Base-by-base conservation (phyloP, 2,888 invertebrate species). In the Drosophila kanekoi region DNA sequence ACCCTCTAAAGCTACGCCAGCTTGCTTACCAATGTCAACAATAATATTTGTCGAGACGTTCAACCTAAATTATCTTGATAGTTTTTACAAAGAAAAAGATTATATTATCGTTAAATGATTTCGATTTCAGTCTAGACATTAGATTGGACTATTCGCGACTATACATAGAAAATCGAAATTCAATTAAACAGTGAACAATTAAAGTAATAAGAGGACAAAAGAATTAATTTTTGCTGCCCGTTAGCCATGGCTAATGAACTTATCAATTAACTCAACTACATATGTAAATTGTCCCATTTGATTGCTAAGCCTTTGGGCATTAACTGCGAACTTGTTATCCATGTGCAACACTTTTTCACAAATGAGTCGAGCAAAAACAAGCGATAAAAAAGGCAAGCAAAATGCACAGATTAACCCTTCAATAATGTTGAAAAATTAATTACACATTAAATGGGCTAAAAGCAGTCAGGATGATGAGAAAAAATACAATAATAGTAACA, bases 341-440 rank as follows among this genome's bases (percentile, higher is more conserved):
- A 49, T 45, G 10, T 14, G n/a, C 14, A 53, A 33, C 32, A 38
- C 37, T 56, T 28, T 61, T 41, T 13, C n/a, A 48, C 38, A 35
- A 51, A 47, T 18, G 52, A 20, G 28, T 18, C 20, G 10, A 11
- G 35, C 37, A 45, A 47, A 47, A 38, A 10, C 13, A 10, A 10
- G 5, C 33, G 23, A 48, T n/a, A 47, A 52, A 57, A 57, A 53
- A 45, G 43, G 35, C 10, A 28, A 44, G 32, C 33, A 32, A 62
- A 40, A 51, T 16, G 13, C 23, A 32, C 45, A 68, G 63, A 61
- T 83, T 69, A 63, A 56, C 32, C 44, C 14, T 53, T 65, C 35
- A 62, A 47, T 44, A 62, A 48, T 67, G 69, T 76, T 71, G 48
- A 75, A 82, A 84, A 81, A 79, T 78, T 68, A 87, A 82, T 79